Percentiles rank a stretch among this genome's conserved stretches.
These are phyloP conservation scores for Seriola rivoliana DNA, from an alignment of 2,113 vertebrate species.

Conservation along the genomic window DNA sequence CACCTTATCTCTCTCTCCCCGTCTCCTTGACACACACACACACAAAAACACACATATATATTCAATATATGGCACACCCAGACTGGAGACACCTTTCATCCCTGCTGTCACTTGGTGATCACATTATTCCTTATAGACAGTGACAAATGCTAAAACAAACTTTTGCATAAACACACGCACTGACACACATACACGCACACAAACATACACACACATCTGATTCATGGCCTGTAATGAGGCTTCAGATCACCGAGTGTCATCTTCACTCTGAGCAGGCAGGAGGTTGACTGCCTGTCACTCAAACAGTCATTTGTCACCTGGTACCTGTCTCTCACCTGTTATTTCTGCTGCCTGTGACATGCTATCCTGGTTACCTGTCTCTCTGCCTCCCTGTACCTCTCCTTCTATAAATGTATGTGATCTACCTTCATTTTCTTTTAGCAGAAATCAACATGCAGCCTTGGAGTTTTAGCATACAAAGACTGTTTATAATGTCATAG, in stretches of 20 bases:
- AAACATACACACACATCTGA: conserved; percentile 4
- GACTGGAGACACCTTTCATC: conserved; percentile 28
- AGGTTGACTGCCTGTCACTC: conserved; percentile 43
- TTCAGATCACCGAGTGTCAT: conserved; percentile 50
- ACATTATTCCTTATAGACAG: conserved; percentile 22
- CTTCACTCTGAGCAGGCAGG: conserved; percentile 22
- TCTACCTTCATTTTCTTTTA: not conserved
- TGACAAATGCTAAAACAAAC: conserved; percentile 21
- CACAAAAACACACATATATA: not conserved
- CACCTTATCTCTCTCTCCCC: not conserved
- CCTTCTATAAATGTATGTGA: not conserved
- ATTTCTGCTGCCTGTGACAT: not conserved
- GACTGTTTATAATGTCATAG: too few relatives aligned
- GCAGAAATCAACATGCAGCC: not conserved
- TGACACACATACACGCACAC: not conserved
- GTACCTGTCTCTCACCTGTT: conserved; percentile 21
- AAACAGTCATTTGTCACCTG: conserved; percentile 28
- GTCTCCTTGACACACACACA: not conserved
- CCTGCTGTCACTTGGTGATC: conserved; percentile 41
- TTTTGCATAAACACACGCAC: not conserved
- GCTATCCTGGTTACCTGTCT: conserved; percentile 3
- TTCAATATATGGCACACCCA: not conserved
- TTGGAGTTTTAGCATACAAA: not conserved
- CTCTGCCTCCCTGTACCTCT: conserved; percentile 4
- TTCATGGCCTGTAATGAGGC: conserved; percentile 28